Base-by-base conservation (phyloP, 53 echinoderm and acorn worm genomes). In the Apostichopus leukothele region DNA sequence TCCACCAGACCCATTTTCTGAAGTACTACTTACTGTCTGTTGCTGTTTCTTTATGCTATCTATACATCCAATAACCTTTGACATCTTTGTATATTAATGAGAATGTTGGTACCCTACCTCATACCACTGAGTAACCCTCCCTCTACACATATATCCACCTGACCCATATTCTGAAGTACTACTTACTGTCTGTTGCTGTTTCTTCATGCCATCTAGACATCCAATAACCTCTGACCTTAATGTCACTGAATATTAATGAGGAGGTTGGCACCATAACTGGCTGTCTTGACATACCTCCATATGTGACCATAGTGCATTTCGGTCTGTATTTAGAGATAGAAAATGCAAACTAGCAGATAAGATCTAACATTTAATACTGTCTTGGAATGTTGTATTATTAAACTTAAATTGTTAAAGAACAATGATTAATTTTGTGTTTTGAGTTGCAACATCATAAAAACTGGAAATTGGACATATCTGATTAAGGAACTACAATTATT, bases 211-310 rank as follows among this genome's bases (percentile, higher is more conserved):
- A 98, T 27, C 98, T 94, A 13, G 93, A 90, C 98, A 98, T 98
- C 98, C 98, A 97, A 88, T 93, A 94, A 75, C 97, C 98, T 83
- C 89, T 94, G 88, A 96, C 89, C 88, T 94, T 95, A 76, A 98
- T 75, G 67, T 98, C 93, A 78, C 91, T 93, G 93, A 98, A 98
- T 90, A 98, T 98, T 86, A 98, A 93, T 75, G 95, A 96, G 57
- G 93, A 95, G 5, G 98, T 96, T 4, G 98, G 98, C 39, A 98
- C 94, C 92, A 96, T 93, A 60, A 98, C 91, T 12, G 98, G 98
- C 78, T 94, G 94, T 53, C 90, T 94, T 39, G 98, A 98, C 98
- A 98, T 98, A 23, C 98, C 98, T 78, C 98, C 98, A 91, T 98
- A 98, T 0, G 98, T 98, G 18, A 98, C 98, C 53, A 98, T 86